phyloP scores from a whole-genome alignment of 2,797 vertebrate species.

The Gambelia wislizenii region DNA sequence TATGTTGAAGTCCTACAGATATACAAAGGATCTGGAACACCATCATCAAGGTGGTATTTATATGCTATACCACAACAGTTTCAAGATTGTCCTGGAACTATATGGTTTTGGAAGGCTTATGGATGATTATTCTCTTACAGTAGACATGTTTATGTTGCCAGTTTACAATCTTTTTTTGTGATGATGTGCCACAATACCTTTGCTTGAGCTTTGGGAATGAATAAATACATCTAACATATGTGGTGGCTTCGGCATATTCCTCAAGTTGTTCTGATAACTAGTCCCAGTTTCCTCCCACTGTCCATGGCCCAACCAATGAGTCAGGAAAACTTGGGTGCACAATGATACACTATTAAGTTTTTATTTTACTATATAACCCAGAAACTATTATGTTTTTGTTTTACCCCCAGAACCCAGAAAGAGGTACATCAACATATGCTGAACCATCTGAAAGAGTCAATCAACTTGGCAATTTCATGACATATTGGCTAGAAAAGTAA shows the following conservation, averaged over 20 bases:
- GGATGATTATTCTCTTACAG: neutral
- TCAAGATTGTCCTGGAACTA: neutral
- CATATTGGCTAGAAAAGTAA: neutral
- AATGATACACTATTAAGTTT: neutral
- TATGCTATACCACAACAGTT: neutral
- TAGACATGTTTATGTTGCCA: neutral
- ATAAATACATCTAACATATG: neutral
- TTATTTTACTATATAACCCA: neutral
- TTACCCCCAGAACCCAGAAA: no score
- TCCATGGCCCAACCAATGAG: neutral
- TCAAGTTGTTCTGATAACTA: neutral
- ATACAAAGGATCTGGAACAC: neutral
- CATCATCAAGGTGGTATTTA: neutral
- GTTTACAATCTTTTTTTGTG: neutral
- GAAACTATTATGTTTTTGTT: no score
- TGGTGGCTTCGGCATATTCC: neutral
- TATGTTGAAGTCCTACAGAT: neutral
- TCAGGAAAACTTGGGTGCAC: neutral
- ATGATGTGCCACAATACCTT: neutral
- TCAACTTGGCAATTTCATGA: neutral
- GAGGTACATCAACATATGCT: neutral
- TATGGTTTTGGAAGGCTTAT: neutral
- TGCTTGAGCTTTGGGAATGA: neutral
- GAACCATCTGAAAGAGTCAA: neutral
- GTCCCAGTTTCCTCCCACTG: no score